Evolutionary conservation across 2,797 vertebrate genomes (phyloP), one percentile per base, ranked within the genome.

Genomic region (Siniperca undulata): DNA sequence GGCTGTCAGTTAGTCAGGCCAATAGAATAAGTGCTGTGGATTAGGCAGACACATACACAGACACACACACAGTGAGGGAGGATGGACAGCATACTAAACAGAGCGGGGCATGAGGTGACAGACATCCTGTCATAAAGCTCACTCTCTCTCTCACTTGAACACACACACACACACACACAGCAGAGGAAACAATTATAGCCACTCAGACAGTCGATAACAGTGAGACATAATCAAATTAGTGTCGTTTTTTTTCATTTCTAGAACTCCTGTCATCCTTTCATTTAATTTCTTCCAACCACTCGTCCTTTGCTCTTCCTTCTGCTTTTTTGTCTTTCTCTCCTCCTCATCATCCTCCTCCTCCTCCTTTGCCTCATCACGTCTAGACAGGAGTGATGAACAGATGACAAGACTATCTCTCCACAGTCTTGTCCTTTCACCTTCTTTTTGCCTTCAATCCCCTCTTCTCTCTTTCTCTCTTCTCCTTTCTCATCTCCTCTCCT

Each of bases 1-100:
- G 94, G 81, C 91, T 91, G 93, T 93, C 93, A 93, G 90, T 94
- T 92, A 92, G 91, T 89, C 90, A 79, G 89, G 92, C 94, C 94
- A 95, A 92, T 89, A 92, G 93, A 93, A 94, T 92, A 94, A 93
- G 91, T 90, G 89, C 65, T 22, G 80, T 85, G 90, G 92, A 95
- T 94, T 94, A 94, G 85, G 72, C 86, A 50, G 70, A 85, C 80
- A 78, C 88, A 87, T 59, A 81, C 74, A 77, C 60, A 73, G 60
- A 72, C 34, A 81, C 70, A 77, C 66, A 24, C 46, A 74, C 48
- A 78, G 24, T 9, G 48, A 40, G 56, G 74, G 64, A 74, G 80
- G 70, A 74, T 36, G 87, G 81, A 78, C 83, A 65, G 94, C 87
- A 95, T 94, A 94, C 92, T 91, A 93, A 95, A 84, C 87, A 92